Conservation (phyloP, 2,888 invertebrate species). For the Sisyra nigra region DNA sequence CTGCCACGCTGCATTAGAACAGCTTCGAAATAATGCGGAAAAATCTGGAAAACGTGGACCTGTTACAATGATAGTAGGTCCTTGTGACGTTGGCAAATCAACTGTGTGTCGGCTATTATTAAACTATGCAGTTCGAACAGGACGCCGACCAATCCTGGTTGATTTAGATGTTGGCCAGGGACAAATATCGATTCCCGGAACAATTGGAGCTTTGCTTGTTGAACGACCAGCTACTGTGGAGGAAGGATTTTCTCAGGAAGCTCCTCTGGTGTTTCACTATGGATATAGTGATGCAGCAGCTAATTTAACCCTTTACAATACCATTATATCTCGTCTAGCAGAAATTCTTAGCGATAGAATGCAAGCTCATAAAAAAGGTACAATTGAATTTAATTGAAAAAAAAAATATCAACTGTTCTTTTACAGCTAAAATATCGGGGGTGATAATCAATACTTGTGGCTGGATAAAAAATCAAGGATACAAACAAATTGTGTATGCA, state of each 20-base stretch:
- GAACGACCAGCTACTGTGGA: conserved; percentile 88
- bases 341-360: conserved; percentile 71
- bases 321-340: conserved; percentile 69
- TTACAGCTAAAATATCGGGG: conserved; percentile 66
- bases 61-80: conserved; percentile 81
- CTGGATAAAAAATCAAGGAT: conserved; percentile 89
- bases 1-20: conserved; percentile 88
- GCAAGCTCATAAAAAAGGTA: conserved; percentile 75
- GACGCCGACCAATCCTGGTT: conserved; percentile 75
- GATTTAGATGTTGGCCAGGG: conserved; percentile 96
- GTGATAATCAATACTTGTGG: conserved; percentile 95
- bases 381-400: conserved; percentile 11
- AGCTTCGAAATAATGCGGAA: conserved; percentile 70
- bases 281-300: conserved; percentile 65
- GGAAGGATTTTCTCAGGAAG: conserved; percentile 88
- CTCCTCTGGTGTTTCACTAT: conserved; percentile 85
- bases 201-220: conserved; percentile 75
- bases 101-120: conserved; percentile 75
- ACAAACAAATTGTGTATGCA: conserved; percentile 69
- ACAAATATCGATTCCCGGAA: conserved; percentile 80
- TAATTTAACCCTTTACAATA: conserved; percentile 72
- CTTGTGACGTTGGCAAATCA: conserved; percentile 92
- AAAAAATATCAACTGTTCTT: conserved; percentile 7
- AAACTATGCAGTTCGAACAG: conserved; percentile 90
- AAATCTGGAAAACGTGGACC: conserved; percentile 59